A percentile compares a stretch with the other conserved stretches of the same genome.
Conservation (phyloP, 2,797 vertebrate genomes). For the Sebastes iracundus region DNA sequence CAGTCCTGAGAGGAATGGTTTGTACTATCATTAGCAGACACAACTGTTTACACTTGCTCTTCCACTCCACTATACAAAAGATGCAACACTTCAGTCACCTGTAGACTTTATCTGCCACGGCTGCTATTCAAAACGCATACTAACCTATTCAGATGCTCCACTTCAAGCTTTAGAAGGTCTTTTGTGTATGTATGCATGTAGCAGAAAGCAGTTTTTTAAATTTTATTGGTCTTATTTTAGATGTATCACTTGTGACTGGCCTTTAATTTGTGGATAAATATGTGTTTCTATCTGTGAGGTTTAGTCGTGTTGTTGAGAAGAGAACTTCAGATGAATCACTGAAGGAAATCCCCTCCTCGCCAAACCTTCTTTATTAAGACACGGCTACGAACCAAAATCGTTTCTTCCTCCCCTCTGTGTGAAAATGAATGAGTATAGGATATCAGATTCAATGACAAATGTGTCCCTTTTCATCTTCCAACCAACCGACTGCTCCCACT, state of each 20-base stretch:
- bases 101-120: neutral
- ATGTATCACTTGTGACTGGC: neutral
- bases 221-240: neutral
- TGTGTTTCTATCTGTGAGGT: neutral
- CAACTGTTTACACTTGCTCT: neutral
- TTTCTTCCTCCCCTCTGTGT: neutral
- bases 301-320: neutral
- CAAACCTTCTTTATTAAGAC: neutral
- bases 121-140: neutral
- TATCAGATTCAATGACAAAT: slow-evolving; percentile 13
- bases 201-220: neutral
- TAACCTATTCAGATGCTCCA: neutral
- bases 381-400: neutral
- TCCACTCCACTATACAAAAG: neutral
- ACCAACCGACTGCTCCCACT: slow-evolving; percentile 19
- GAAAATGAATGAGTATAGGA: slow-evolving; percentile 1
- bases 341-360: neutral
- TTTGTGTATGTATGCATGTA: neutral
- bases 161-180: neutral
- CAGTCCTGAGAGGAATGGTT: slow-evolving; percentile 4
- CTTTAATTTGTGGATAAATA: neutral
- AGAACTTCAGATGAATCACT: neutral
- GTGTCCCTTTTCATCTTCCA: slow-evolving; percentile 33
- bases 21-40: neutral
- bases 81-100: neutral